A percentile compares a stretch with the other conserved stretches of the same genome.
phyloP scores from a whole-genome alignment of 2,888 invertebrate genomes.

The Tetragnatha montana region DNA sequence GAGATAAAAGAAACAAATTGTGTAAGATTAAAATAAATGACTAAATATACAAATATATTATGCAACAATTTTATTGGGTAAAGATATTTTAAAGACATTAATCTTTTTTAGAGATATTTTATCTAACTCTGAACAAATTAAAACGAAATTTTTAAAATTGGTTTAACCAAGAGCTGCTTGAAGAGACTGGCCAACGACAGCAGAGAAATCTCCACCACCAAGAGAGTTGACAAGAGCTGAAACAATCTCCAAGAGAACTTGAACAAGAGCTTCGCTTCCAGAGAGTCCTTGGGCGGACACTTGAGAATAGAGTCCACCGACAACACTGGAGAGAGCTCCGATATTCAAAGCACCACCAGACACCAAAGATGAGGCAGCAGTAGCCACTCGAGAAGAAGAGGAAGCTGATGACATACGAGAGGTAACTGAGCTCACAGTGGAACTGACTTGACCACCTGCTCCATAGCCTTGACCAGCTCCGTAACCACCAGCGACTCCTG shows the following conservation, averaged over 20 bases:
- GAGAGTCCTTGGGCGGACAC: background rate
- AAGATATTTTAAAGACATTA: too few relatives aligned
- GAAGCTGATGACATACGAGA: background rate
- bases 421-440: background rate
- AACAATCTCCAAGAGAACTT: background rate
- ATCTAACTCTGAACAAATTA: background rate
- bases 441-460: background rate
- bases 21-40: too few relatives aligned
- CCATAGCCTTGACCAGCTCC: background rate
- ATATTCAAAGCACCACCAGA: background rate
- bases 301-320: background rate
- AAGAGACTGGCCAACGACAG: constrained; percentile 33
- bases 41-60: too few relatives aligned
- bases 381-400: background rate
- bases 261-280: background rate
- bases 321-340: background rate
- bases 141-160: background rate
- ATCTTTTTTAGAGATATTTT: background rate
- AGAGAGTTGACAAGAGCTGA: background rate
- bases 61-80: too few relatives aligned
- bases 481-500: background rate
- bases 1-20: too few relatives aligned
- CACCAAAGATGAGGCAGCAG: background rate
- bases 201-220: background rate
- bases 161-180: constrained; percentile 12